phyloP scores from a whole-genome alignment of 2,113 vertebrate species.

The Notothenia rossii region DNA sequence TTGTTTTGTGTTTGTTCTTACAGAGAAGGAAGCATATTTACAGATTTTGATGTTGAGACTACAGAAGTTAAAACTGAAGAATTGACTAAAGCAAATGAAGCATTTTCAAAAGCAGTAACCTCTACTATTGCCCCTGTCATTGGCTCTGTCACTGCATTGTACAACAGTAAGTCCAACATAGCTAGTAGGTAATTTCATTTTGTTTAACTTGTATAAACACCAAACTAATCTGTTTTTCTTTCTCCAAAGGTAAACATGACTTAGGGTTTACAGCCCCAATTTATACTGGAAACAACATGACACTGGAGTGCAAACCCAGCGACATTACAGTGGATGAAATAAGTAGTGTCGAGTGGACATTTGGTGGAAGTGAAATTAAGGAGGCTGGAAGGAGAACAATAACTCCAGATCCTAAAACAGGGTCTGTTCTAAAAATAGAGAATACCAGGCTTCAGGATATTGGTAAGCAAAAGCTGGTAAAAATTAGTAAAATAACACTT shows the following conservation, averaged over 20 bases:
- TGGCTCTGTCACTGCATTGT: neutral
- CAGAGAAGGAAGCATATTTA: slow-evolving; percentile 75
- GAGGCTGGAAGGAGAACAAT: neutral
- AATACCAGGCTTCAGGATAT: no score
- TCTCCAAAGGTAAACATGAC: slow-evolving; percentile 12
- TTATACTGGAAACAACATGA: slow-evolving; percentile 45
- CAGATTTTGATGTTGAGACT: slow-evolving; percentile 54
- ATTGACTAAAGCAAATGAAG: slow-evolving; percentile 35
- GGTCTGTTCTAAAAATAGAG: slow-evolving; percentile 35
- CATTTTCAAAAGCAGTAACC: neutral
- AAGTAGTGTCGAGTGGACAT: slow-evolving; percentile 47
- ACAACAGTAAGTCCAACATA: slow-evolving; percentile 54
- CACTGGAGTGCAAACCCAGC: slow-evolving; percentile 13
- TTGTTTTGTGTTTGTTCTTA: slow-evolving; percentile 20
- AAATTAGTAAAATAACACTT: no score
- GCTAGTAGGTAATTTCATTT: neutral
- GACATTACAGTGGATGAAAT: neutral
- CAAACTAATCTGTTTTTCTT: neutral
- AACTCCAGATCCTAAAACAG: accelerated
- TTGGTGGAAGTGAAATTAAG: slow-evolving; percentile 3
- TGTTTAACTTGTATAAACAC: neutral
- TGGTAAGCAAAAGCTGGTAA: slow-evolving; percentile 62
- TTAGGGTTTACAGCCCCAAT: accelerated
- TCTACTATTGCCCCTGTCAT: slow-evolving; percentile 17
- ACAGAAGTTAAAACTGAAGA: neutral